A percentile compares a stretch with the other conserved stretches of the same genome.
These are phyloP conservation scores for Furcula furcula DNA, from an alignment of 2,888 invertebrate genomes.

Conservation along the genomic window DNA sequence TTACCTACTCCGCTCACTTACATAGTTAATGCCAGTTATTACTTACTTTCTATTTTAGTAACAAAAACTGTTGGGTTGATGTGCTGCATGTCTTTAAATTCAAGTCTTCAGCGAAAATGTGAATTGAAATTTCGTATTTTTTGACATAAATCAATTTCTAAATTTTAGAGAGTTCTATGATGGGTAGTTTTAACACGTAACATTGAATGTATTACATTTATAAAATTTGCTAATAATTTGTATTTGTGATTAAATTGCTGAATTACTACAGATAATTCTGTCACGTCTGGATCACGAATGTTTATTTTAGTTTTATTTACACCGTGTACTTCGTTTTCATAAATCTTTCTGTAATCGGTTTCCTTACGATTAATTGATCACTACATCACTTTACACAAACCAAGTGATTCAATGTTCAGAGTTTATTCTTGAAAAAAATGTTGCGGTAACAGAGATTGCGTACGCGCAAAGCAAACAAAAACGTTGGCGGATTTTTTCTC, in stretches of 20 bases:
- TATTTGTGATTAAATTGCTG: conserved; percentile 1
- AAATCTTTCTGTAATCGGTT: conserved; percentile 17
- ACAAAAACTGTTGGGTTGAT: conserved; percentile 19
- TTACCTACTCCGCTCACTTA: conserved; percentile 16
- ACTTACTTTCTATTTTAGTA: conserved; percentile 36
- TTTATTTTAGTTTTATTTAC: conserved; percentile 2
- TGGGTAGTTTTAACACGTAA: background rate
- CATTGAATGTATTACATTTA: background rate
- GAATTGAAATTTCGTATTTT: conserved; percentile 5
- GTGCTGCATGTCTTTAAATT: conserved; percentile 11
- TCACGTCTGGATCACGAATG: conserved; percentile 1
- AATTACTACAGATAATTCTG: conserved; percentile 6
- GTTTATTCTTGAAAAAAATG: conserved; percentile 59
- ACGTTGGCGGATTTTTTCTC: conserved; percentile 54
- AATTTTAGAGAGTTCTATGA: conserved; percentile 5
- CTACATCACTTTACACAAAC: conserved; percentile 25
- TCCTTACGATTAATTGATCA: conserved; percentile 29
- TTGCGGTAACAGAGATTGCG: conserved; percentile 59
- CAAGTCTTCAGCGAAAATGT: conserved; percentile 7
- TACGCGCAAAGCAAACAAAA: conserved; percentile 50
- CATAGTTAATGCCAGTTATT: conserved; percentile 27
- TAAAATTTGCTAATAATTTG: conserved; percentile 1
- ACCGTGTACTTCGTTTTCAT: conserved; percentile 7
- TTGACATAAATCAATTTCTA: conserved; percentile 5
- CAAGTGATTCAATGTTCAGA: conserved; percentile 38